These are phyloP conservation scores for Conchocele bisecta DNA, from an alignment of 2,888 invertebrate genomes.

Conservation along the genomic window DNA sequence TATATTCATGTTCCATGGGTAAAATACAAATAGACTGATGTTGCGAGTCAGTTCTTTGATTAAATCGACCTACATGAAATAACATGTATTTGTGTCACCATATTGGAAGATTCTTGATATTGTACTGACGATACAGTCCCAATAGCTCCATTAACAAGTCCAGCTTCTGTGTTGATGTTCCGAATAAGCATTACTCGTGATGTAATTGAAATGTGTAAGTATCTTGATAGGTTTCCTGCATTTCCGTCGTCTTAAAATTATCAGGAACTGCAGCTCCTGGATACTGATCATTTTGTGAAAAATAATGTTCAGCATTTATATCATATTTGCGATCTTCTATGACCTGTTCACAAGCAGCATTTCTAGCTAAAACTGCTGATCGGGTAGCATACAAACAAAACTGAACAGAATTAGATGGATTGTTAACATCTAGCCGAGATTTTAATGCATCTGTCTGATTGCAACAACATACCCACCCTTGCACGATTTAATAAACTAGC, in stretches of 20 bases:
- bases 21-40: too few relatives aligned
- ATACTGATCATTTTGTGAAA: not conserved
- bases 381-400: conserved; percentile 10
- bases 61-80: too few relatives aligned
- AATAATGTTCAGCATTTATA: conserved; percentile 5
- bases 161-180: not conserved
- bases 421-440: not conserved
- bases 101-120: too few relatives aligned
- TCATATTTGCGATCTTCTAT: not conserved
- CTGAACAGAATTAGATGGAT: not conserved
- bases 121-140: too few relatives aligned
- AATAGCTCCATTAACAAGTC: too few relatives aligned
- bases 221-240: conserved; percentile 1
- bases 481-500: conserved; percentile 15
- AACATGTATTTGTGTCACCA: too few relatives aligned
- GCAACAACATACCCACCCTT: conserved; percentile 10
- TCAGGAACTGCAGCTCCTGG: not conserved
- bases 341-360: not conserved
- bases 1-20: too few relatives aligned
- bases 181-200: not conserved
- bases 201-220: not conserved
- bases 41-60: too few relatives aligned
- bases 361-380: not conserved
- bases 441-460: conserved; percentile 7
- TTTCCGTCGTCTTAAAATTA: conserved; percentile 2